A percentile compares a stretch with the other conserved stretches of the same genome.
These are phyloP conservation scores for Anguilla anguilla DNA, from an alignment of 2,797 vertebrate genomes.

Conservation along the genomic window DNA sequence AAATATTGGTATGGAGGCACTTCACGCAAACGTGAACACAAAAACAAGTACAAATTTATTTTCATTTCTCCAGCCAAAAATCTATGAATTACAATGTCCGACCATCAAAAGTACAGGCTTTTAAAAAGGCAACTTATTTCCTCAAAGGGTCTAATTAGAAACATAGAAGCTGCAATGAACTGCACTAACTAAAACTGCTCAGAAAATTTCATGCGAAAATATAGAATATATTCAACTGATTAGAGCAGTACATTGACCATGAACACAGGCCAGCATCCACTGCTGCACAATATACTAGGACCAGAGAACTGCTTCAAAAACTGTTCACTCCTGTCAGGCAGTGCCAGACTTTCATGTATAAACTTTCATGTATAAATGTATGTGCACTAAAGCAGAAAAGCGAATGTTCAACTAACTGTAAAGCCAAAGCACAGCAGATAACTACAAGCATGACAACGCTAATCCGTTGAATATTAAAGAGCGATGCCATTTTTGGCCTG, in stretches of 20 bases:
- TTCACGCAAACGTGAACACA: background rate
- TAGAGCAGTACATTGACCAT: background rate
- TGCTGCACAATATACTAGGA: background rate
- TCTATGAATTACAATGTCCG: background rate
- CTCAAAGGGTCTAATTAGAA: background rate
- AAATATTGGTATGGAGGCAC: background rate
- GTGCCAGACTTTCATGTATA: too few species aligned
- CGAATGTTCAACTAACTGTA: background rate
- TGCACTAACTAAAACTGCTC: background rate
- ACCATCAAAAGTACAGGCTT: background rate
- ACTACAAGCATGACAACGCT: too few species aligned
- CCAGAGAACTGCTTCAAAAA: background rate
- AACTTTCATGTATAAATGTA: background rate
- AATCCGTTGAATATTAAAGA: too few species aligned
- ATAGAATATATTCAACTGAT: background rate
- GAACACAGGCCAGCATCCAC: too few species aligned
- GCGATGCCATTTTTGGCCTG: background rate
- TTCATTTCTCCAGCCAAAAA: background rate
- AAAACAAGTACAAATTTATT: background rate
- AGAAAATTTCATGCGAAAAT: background rate
- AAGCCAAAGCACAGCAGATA: background rate
- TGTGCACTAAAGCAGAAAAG: background rate
- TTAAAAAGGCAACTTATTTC: background rate
- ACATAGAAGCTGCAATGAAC: background rate
- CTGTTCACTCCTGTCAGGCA: background rate